Evolutionary conservation across 2,888 invertebrate species (phyloP).

Genomic region (Cephus pulcher): DNA sequence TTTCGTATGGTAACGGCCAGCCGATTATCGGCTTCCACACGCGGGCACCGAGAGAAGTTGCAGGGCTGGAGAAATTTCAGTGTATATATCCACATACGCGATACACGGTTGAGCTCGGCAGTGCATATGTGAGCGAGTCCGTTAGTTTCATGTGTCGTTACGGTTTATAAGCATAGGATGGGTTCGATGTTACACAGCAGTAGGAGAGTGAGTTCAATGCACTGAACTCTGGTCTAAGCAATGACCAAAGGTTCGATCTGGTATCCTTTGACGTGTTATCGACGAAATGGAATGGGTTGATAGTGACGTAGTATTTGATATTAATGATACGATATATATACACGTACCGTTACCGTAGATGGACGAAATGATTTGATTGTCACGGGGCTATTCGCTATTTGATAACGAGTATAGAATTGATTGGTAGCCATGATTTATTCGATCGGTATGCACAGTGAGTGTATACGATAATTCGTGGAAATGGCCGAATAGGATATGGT

Average conservation of each 20-base stretch:
- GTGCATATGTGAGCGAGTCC: constrained; percentile 39
- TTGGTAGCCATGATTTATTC: neutral
- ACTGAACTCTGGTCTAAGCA: neutral
- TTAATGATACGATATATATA: neutral
- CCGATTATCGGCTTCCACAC: neutral
- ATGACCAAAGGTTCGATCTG: neutral
- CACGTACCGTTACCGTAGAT: neutral
- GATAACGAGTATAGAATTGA: neutral
- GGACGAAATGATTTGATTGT: neutral
- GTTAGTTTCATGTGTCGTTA: constrained; percentile 62
- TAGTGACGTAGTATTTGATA: neutral
- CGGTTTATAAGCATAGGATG: constrained; percentile 60
- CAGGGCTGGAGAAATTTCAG: neutral
- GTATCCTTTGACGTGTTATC: neutral
- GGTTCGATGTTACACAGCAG: constrained; percentile 46
- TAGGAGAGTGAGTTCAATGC: constrained; percentile 18
- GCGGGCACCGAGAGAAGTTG: neutral
- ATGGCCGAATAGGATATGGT: neutral
- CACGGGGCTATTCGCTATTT: neutral
- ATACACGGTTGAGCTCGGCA: neutral
- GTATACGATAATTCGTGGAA: neutral
- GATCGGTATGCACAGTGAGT: neutral
- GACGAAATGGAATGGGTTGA: neutral
- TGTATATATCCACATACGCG: neutral
- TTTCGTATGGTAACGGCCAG: neutral